Percentiles rank a stretch among this genome's conserved stretches.
Conservation (phyloP, 2,113 vertebrate species). For the Ramphastos sulfuratus region DNA sequence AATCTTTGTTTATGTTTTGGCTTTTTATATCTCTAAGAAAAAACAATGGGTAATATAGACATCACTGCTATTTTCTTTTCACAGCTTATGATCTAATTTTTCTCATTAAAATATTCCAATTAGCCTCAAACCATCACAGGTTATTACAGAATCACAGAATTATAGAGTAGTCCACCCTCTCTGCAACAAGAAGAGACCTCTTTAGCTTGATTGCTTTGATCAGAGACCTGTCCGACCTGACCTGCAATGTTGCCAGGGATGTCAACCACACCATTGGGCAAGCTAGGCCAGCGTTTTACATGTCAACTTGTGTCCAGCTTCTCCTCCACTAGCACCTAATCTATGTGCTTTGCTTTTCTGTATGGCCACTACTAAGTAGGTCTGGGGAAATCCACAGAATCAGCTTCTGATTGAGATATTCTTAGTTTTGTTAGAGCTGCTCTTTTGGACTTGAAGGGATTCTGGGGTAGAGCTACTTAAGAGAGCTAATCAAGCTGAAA, state of each 20-base stretch:
- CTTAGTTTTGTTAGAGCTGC: background rate
- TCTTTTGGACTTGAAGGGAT: background rate
- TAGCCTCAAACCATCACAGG: background rate
- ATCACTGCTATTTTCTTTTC: no score
- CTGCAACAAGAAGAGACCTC: accelerated
- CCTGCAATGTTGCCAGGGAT: no score
- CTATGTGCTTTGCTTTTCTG: background rate
- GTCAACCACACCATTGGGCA: no score
- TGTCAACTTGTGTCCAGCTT: no score
- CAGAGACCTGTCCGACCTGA: background rate
- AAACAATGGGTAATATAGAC: no score
- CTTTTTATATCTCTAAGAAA: no score
- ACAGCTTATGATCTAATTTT: no score
- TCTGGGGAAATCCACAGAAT: background rate
- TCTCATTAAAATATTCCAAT: no score
- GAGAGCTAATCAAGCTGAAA: background rate
- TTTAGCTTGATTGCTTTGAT: background rate
- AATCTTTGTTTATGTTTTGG: no score
- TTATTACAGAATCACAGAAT: background rate
- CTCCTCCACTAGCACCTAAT: background rate
- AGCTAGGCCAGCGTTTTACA: no score
- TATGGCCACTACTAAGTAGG: accelerated
- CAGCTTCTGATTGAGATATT: background rate
- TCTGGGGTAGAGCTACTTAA: background rate
- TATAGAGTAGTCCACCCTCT: background rate